These are phyloP conservation scores for Verasper variegatus DNA, from an alignment of 2,113 vertebrate genomes.

Conservation along the genomic window DNA sequence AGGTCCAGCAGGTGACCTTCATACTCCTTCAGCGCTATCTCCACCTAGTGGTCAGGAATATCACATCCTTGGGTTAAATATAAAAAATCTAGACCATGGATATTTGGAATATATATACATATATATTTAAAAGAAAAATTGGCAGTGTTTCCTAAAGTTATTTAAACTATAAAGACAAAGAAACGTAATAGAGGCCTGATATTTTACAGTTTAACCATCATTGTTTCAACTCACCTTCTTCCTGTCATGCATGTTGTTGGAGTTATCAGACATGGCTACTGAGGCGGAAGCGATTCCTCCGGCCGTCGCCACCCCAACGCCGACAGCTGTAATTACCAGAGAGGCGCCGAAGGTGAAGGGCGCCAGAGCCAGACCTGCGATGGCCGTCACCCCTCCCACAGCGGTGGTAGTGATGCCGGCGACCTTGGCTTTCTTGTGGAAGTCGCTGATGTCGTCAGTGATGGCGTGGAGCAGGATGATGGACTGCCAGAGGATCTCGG, in stretches of 20 bases:
- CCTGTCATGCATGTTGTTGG: slow-evolving; percentile 74
- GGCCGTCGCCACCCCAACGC: slow-evolving; percentile 72
- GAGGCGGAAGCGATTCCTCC: slow-evolving; percentile 79
- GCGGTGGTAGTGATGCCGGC: slow-evolving; percentile 80
- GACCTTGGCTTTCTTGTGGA: slow-evolving; percentile 80
- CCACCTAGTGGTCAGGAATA: slow-evolving; percentile 46
- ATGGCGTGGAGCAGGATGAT: slow-evolving; percentile 72
- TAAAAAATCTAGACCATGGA: no score
- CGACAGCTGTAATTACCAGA: slow-evolving; percentile 76
- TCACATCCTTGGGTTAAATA: neutral
- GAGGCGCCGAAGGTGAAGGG: slow-evolving; percentile 80
- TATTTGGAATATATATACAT: no score
- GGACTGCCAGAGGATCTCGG: slow-evolving; percentile 81
- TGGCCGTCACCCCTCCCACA: slow-evolving; percentile 76
- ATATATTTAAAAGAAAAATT: no score
- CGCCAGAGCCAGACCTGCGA: slow-evolving; percentile 77
- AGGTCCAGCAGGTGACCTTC: slow-evolving; percentile 72
- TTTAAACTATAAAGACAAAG: no score
- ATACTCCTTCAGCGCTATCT: slow-evolving; percentile 66
- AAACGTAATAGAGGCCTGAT: no score
- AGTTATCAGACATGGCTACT: slow-evolving; percentile 69
- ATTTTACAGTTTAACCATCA: no score
- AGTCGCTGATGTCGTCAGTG: slow-evolving; percentile 75
- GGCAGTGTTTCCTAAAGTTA: no score
- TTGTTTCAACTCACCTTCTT: slow-evolving; percentile 69